A percentile compares a stretch with the other conserved stretches of the same genome.
Conservation (phyloP, 1,140 invertebrate genomes). For the Dryas iulia region DNA sequence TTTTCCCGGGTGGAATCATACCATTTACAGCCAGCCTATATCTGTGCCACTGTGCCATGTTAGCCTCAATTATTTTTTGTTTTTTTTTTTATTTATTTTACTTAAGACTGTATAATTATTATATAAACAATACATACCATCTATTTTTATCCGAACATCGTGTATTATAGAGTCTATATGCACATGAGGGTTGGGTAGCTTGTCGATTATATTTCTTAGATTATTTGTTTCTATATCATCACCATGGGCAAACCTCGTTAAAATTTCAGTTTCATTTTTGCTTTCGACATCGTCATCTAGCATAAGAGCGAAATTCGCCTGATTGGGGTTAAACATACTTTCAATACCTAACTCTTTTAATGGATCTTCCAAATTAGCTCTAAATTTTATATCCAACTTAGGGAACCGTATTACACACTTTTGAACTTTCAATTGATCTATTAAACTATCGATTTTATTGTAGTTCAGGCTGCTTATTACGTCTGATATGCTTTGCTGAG, state of each 20-base stretch:
- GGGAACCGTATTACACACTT: conserved; percentile 83
- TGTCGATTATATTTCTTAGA: conserved; percentile 44
- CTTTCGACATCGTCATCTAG: conserved; percentile 59
- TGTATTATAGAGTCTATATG: conserved; percentile 83
- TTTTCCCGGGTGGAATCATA: no score
- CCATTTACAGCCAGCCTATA: no score
- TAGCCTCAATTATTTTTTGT: no score
- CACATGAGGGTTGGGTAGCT: conserved; percentile 79
- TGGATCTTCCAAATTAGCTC: conserved; percentile 78
- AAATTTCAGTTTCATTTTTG: conserved; percentile 45
- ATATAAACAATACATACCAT: conserved; percentile 47
- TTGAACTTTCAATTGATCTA: conserved; percentile 70
- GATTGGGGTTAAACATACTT: conserved; percentile 82
- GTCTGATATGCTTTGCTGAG: conserved; percentile 69
- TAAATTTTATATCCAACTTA: conserved; percentile 84
- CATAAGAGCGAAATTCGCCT: conserved; percentile 84
- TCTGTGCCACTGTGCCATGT: no score
- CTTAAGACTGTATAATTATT: no score
- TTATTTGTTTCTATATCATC: conserved; percentile 21
- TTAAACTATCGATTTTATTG: conserved; percentile 79
- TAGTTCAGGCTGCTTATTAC: conserved; percentile 80
- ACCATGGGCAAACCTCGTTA: conserved; percentile 39
- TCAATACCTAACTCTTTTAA: conserved; percentile 82
- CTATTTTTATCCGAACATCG: conserved; percentile 82
- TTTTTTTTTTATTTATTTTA: no score